Conservation (phyloP, 2,888 invertebrate species). For the Hyppa rectilinea region DNA sequence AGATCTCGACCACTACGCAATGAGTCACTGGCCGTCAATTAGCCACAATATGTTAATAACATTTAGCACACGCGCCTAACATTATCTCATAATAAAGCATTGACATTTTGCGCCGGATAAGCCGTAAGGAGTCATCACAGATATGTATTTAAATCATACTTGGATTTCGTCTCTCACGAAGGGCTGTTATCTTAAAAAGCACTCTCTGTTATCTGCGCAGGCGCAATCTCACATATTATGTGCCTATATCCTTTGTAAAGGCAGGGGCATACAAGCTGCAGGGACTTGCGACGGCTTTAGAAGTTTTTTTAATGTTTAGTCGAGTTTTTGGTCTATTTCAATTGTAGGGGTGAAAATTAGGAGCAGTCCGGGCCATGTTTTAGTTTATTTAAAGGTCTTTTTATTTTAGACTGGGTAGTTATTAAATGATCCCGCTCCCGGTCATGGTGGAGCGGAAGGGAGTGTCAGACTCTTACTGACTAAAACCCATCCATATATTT, state of each 20-base stretch:
- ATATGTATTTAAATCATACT: conserved; percentile 80
- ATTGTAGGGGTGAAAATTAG: neutral
- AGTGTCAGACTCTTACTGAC: too few relatives aligned
- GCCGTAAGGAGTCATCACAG: conserved; percentile 59
- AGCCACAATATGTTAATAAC: conserved; percentile 53
- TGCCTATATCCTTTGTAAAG: conserved; percentile 67
- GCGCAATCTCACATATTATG: conserved; percentile 72
- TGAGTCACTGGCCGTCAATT: conserved; percentile 54
- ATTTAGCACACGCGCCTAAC: conserved; percentile 54
- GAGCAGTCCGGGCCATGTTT: rapidly evolving
- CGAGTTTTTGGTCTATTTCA: neutral
- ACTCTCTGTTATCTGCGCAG: conserved; percentile 79
- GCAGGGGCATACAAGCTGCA: conserved; percentile 48
- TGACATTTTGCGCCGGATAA: conserved; percentile 68
- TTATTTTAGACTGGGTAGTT: too few relatives aligned
- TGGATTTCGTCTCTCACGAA: conserved; percentile 76
- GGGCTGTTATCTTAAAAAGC: conserved; percentile 80
- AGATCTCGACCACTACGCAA: neutral
- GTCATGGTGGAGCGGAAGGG: too few relatives aligned
- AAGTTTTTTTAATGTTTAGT: neutral
- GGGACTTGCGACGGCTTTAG: conserved; percentile 3
- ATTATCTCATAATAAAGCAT: conserved; percentile 56
- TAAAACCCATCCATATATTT: too few relatives aligned
- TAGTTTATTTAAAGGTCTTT: too few relatives aligned
- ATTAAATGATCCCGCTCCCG: too few relatives aligned